Conservation (phyloP, 2,797 vertebrate genomes). For the Halcyon smyrnensis region DNA sequence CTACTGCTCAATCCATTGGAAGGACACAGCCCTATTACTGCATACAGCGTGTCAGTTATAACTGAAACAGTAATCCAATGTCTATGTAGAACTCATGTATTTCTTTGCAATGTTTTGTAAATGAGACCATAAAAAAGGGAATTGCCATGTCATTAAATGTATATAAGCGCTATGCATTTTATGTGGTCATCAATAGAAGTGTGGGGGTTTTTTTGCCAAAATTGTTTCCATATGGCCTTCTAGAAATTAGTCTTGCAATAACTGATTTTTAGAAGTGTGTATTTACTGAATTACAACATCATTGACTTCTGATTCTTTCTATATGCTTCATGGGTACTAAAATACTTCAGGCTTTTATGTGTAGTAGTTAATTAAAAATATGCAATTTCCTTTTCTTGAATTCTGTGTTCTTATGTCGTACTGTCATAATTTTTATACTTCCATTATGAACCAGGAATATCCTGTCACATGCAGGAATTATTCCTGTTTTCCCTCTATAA, state of each 20-base stretch:
- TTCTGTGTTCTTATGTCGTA: background rate
- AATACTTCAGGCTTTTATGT: background rate
- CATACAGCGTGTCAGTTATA: background rate
- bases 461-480: background rate
- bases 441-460: background rate
- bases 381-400: background rate
- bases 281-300: background rate
- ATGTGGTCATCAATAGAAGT: background rate
- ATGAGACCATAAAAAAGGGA: background rate
- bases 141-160: background rate
- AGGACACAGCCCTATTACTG: background rate
- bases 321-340: background rate
- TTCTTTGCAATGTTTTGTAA: background rate
- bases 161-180: background rate
- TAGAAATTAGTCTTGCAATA: background rate
- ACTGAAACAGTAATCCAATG: background rate
- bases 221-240: background rate
- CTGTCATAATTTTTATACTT: background rate
- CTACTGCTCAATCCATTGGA: background rate
- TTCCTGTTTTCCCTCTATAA: background rate
- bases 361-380: background rate
- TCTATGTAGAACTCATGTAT: background rate
- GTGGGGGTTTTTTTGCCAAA: fast-evolving
- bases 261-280: background rate
- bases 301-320: background rate